Base-by-base conservation (phyloP, 2,113 vertebrate species). In the Etheostoma spectabile region DNA sequence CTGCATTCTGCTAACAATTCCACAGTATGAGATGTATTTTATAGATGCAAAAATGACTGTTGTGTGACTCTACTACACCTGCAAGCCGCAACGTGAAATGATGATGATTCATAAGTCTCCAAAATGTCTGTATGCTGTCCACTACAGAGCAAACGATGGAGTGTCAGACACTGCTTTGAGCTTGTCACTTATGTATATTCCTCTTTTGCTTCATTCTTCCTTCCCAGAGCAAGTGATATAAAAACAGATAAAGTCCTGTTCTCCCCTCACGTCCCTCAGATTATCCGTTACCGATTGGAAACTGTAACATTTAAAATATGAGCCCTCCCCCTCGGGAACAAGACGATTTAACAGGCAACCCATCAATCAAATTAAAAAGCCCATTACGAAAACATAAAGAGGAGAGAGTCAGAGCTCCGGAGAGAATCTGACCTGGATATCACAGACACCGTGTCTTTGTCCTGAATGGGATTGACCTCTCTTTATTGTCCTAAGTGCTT, bases 351-450 rank as follows among this genome's bases (percentile, higher is more conserved):
- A 91, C 88, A 86, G 79, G 75, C 74, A 78, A 63, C 67, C 78
- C 70, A 86, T 91, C 91, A 77, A 78, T 92, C 90, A 92, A 93
- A 92, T 90, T 89, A 91, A 90, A 93, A 90, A 91, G 78, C 67
- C 85, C 81, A 91, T 92, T 90, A 92, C 6, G 30, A 85, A 91
- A 91, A 82, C 86, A 89, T 81, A 84, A 89, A 89, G 83, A 73
- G 74, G 66, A 88, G 75, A 63, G 73, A 77, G 63, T 85, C 65
- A 83, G 87, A 89, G 76, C 86, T 82, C 86, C 60, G 62, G 88
- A 90, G 90, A 86, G 66, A 72, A 67, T 86, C 72, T 91, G 89
- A 86, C 87, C 86, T 85, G 83, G 62, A 92, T 89, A 83, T 89
- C 79, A 82, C 53, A 85, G 82, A 82, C 70, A 61, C 55, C 33